These are phyloP conservation scores for Drosophila flavopinicola DNA, from an alignment of 2,888 invertebrate species.

Conservation along the genomic window DNA sequence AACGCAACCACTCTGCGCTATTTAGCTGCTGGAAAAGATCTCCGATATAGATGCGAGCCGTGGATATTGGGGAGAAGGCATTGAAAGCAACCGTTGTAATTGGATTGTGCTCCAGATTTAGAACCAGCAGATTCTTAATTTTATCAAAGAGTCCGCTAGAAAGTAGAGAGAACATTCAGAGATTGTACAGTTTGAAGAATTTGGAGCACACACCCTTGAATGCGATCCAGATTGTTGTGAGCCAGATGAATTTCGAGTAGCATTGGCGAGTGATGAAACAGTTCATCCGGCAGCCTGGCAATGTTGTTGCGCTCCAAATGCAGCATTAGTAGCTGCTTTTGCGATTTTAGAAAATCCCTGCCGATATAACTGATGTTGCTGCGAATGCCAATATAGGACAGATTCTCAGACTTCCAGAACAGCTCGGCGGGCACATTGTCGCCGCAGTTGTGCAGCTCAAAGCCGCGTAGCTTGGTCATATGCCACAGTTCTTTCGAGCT, in stretches of 20 bases:
- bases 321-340: conserved; percentile 53
- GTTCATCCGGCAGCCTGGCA: conserved; percentile 61
- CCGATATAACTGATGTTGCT: conserved; percentile 69
- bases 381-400: conserved; percentile 61
- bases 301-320: conserved; percentile 63
- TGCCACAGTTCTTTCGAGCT: conserved; percentile 69
- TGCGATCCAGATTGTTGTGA: conserved; percentile 63
- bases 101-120: conserved; percentile 70
- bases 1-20: conserved; percentile 56
- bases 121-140: conserved; percentile 54
- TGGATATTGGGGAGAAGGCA: conserved; percentile 53
- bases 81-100: conserved; percentile 60
- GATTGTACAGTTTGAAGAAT: not conserved
- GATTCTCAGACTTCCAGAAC: conserved; percentile 65
- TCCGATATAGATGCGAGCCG: conserved; percentile 65
- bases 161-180: not conserved
- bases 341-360: conserved; percentile 59
- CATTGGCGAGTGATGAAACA: conserved; percentile 57
- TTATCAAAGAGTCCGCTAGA: conserved; percentile 64
- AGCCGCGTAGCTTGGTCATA: conserved; percentile 54
- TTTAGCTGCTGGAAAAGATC: conserved; percentile 41
- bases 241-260: conserved; percentile 65
- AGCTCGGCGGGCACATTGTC: conserved; percentile 67
- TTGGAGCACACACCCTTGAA: conserved; percentile 51
- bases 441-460: conserved; percentile 64